Evolutionary conservation across 2,888 invertebrate species (phyloP).

Genomic region (Macrophya annulata): DNA sequence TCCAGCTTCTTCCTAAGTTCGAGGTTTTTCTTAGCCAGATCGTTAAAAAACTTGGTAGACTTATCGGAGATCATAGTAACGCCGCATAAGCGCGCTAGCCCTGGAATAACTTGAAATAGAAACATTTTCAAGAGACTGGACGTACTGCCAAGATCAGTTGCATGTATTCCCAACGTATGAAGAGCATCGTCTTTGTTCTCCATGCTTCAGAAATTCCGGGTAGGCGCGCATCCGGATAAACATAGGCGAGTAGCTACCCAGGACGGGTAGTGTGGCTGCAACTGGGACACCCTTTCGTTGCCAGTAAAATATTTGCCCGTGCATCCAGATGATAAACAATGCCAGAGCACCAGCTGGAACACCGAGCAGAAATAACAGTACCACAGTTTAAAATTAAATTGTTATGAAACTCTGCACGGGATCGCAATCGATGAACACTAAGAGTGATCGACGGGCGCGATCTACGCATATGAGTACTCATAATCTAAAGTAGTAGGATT

Average conservation of each 20-base stretch:
- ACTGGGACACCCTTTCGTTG: slow-evolving; percentile 24
- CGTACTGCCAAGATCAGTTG: slow-evolving; percentile 61
- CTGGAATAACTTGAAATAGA: background rate
- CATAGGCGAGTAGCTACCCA: slow-evolving; percentile 17
- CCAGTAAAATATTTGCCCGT: slow-evolving; percentile 32
- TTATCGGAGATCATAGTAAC: slow-evolving; percentile 55
- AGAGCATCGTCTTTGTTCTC: slow-evolving; percentile 73
- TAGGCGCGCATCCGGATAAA: background rate
- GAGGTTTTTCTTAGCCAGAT: slow-evolving; percentile 59
- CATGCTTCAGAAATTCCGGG: slow-evolving; percentile 62
- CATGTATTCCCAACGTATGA: slow-evolving; percentile 69
- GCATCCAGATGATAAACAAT: background rate
- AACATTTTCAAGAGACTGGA: slow-evolving; percentile 11
- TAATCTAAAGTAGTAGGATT: too few relatives aligned
- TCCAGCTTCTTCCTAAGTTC: slow-evolving; percentile 55
- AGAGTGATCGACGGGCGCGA: too few relatives aligned
- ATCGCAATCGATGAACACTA: background rate
- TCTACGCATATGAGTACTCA: too few relatives aligned
- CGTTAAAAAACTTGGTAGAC: slow-evolving; percentile 57
- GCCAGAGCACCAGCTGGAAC: background rate
- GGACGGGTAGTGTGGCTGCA: background rate
- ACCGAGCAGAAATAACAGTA: background rate
- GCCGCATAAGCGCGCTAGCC: slow-evolving; percentile 56
- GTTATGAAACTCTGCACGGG: background rate
- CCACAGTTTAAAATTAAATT: background rate